Evolutionary conservation across 2,113 vertebrate genomes (phyloP), one percentile per base, ranked within the genome.

Genomic region (Fulmarus glacialis): DNA sequence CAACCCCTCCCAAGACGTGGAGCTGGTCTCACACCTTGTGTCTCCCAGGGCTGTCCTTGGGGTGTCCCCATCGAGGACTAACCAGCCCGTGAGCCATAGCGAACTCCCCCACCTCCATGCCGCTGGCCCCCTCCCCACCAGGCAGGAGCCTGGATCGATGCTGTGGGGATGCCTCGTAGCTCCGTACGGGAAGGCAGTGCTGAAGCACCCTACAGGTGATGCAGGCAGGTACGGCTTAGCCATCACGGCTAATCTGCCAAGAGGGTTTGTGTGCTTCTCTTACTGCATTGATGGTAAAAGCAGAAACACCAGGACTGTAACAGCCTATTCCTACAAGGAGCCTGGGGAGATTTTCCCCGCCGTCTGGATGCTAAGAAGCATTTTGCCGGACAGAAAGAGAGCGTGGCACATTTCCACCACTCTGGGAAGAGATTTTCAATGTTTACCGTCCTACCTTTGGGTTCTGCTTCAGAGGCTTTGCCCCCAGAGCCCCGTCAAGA

Each of bases 401-500:
- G 18, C 0, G 0, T 40, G 56, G 64, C 45, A 52, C 64, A 29
- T 89, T 71, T 20, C 52, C 52, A 89, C 19, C 0, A 0, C 47
- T 66, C 16, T 34, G 26, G 30, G 36, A 71, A 67, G 53, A 82
- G 27, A 71, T 34, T 47, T 42, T 40, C 29, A 48, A 38, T 1
- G 0, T 63, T 64, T 24, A 24, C 22, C 42, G 30, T 26, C 56
- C 56, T 64, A 21, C 43, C 36, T 77, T 42, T 72, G 21, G 23
- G 23, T 64, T 71, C 64, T 82, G 42, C 42, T 50, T 63, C 8
- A 1, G 27, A 60, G 14, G 14, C 5, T 72, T 30, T 71, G 43
- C 11, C 27, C 50, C 19, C 38, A 77, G n/a, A 70, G 55, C 27
- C 32, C 45, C 5, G 1, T 10, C 5, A 4, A 43, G 36, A 62